Base-by-base conservation (phyloP, 2,888 invertebrate genomes). In the Flexamia atlantica region DNA sequence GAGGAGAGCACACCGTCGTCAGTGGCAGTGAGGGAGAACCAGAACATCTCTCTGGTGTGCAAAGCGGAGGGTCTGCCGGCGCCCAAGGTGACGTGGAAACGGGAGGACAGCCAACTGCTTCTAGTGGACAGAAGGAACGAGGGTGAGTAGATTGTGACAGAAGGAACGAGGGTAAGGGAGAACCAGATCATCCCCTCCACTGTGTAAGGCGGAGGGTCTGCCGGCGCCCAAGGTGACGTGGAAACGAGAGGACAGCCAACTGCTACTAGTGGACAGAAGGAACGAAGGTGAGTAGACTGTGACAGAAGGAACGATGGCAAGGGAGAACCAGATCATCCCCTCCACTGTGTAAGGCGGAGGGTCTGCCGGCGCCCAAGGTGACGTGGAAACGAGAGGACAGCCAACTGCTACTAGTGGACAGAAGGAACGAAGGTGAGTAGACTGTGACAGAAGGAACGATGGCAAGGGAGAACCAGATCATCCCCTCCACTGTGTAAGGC, bases 291-390 rank as follows among this genome's bases (percentile, higher is more conserved):
- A 23, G 72, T 4, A n/a, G 1, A 46, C 30, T 4, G 30, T 46
- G 46, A 9, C 9, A 36, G 4, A 36, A 36, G 36, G 4, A 36
- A 36, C 9, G 36, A n/a, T n/a, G n/a, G 97, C 98, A 57, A 92
- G 97, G 28, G 98, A 98, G 92, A 97, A 98, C 91, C 97, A 97
- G 90, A 98, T 97, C 90, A 96, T 98, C 87, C 97, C n/a, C 97
- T 86, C 93, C 98, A 89, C 95, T 96, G 83, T 98, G 98, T 90
- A 95, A 95, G 89, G 97, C 97, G 25, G 95, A 97, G 88, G 98
- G 98, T 70, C 96, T 97, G 89, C 98, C 98, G 0, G 92, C 94
- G 30, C 98, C 98, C 17, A 96, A 95, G 91, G 96, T 98, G 88
- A 97, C 96, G 92, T 99, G 98, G 98, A 93, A 96, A 86, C 92